phyloP scores from a whole-genome alignment of 2,888 invertebrate species.

The Boloria euphrosyne region DNA sequence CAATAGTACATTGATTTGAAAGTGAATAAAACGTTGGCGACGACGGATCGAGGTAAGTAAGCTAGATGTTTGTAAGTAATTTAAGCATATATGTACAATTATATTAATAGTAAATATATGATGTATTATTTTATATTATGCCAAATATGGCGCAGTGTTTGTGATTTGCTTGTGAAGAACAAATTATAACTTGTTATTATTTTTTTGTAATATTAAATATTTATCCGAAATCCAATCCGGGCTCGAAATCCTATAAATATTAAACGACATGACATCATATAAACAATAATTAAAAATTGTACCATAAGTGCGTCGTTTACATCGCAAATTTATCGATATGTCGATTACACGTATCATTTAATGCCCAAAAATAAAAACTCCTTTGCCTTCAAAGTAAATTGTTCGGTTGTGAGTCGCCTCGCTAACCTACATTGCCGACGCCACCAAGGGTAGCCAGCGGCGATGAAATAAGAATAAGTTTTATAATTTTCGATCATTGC shows the following conservation, averaged over 20 bases:
- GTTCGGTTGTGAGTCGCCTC: conserved; percentile 30
- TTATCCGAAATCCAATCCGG: too few relatives aligned
- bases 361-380: conserved; percentile 14
- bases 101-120: too few relatives aligned
- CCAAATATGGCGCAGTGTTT: too few relatives aligned
- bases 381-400: conserved; percentile 26
- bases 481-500: conserved; percentile 1
- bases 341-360: conserved; percentile 7
- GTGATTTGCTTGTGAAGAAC: too few relatives aligned
- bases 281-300: not conserved
- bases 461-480: conserved; percentile 20
- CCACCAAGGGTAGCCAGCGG: conserved; percentile 34
- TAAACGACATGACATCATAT: too few relatives aligned
- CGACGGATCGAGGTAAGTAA: not conserved
- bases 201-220: too few relatives aligned
- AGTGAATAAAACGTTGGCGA: conserved; percentile 12
- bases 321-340: not conserved
- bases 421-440: conserved; percentile 36
- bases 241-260: too few relatives aligned
- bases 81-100: too few relatives aligned
- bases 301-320: not conserved
- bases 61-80: too few relatives aligned
- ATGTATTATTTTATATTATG: too few relatives aligned
- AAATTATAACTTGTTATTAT: too few relatives aligned
- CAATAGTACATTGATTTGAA: conserved; percentile 23